phyloP scores from a whole-genome alignment of 2,888 invertebrate species.

The Teleiodes luculella region DNA sequence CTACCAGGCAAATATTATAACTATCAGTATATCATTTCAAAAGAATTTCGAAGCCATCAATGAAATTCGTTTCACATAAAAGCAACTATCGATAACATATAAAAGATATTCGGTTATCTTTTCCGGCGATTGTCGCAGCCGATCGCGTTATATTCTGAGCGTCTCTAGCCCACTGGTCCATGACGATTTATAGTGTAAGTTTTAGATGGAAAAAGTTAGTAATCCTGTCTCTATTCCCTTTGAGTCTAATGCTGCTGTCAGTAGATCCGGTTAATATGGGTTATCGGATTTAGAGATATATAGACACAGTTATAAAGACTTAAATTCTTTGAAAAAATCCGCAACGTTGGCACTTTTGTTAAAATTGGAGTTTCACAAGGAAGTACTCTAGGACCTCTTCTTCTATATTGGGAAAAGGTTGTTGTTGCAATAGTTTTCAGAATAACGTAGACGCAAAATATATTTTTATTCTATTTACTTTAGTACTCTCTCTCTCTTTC shows the following conservation, averaged over 20 bases:
- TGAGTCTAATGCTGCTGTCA: slow-evolving; percentile 27
- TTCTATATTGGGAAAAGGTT: neutral
- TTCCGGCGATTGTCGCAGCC: neutral
- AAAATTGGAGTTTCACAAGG: neutral
- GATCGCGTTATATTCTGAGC: slow-evolving; percentile 2
- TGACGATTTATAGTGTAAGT: slow-evolving; percentile 72
- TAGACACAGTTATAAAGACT: neutral
- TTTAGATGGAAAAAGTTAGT: slow-evolving; percentile 74
- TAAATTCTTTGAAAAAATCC: too few relatives aligned
- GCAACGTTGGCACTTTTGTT: neutral
- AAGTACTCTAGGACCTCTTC: neutral
- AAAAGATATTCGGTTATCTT: slow-evolving; percentile 3
- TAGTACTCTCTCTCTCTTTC: too few relatives aligned
- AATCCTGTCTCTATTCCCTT: slow-evolving; percentile 48
- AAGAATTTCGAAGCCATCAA: neutral
- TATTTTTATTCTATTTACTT: too few relatives aligned
- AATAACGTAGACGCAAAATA: too few relatives aligned
- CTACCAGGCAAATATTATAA: neutral
- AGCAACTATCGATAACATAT: neutral
- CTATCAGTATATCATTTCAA: neutral
- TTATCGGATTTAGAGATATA: slow-evolving; percentile 15
- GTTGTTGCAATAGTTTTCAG: neutral
- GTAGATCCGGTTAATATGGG: slow-evolving; percentile 20
- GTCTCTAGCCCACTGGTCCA: slow-evolving; percentile 37
- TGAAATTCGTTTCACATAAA: neutral